phyloP scores from a whole-genome alignment of 2,888 invertebrate species.

The Caenorhabditis sp. region DNA sequence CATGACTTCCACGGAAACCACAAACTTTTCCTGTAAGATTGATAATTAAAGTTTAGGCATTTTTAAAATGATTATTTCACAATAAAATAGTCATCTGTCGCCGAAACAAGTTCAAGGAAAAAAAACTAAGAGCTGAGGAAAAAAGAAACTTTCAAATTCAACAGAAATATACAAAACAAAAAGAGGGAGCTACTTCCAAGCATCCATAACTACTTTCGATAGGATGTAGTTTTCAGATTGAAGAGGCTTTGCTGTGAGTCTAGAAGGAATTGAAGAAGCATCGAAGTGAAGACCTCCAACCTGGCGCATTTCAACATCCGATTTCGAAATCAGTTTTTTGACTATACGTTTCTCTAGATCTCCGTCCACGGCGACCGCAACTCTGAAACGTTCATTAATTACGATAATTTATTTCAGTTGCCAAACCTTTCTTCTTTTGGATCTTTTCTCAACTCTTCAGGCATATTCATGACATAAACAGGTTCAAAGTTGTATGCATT shows the following conservation, averaged over 20 bases:
- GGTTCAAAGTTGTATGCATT: slow-evolving; percentile 18
- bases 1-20: slow-evolving; percentile 64
- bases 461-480: slow-evolving; percentile 14
- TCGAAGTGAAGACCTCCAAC: slow-evolving; percentile 1
- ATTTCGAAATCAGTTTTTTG: background rate
- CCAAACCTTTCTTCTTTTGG: slow-evolving; percentile 12
- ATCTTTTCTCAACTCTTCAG: slow-evolving; percentile 9
- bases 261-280: background rate
- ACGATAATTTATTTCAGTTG: background rate
- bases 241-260: background rate
- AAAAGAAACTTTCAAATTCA: background rate
- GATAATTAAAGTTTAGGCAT: background rate
- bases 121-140: background rate
- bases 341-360: background rate
- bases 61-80: background rate
- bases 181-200: background rate
- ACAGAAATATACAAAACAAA: background rate
- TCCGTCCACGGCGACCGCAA: background rate
- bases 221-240: background rate
- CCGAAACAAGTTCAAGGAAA: background rate
- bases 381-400: too few relatives aligned
- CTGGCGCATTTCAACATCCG: background rate
- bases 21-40: slow-evolving; percentile 32
- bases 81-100: background rate
- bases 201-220: background rate